A percentile compares a stretch with the other conserved stretches of the same genome.
Evolutionary conservation across 1,140 invertebrate species (phyloP).

Genomic region (Vanessa tameamea): DNA sequence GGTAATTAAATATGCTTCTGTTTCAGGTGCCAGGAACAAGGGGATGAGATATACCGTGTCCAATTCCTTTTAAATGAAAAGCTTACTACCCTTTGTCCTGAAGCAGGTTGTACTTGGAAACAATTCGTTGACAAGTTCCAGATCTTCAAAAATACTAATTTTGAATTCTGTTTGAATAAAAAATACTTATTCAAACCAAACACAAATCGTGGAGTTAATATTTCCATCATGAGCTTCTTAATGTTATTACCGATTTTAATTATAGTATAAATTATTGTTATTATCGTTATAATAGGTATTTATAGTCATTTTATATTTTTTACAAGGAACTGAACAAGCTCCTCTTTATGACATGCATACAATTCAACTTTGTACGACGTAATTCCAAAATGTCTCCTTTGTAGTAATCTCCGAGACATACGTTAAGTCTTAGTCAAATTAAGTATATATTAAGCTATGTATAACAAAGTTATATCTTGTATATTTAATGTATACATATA

Average conservation of each 20-base stretch:
- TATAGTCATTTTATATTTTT: too few relatives aligned
- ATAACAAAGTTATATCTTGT: neutral
- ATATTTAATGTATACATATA: neutral
- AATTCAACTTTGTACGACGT: too few relatives aligned
- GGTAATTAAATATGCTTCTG: too few relatives aligned
- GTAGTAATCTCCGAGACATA: too few relatives aligned
- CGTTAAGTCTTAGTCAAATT: neutral
- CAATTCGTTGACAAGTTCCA: slow-evolving; percentile 55
- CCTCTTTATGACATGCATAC: too few relatives aligned
- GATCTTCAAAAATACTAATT: slow-evolving; percentile 41
- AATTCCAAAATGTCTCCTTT: too few relatives aligned
- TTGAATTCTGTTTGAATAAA: slow-evolving; percentile 56
- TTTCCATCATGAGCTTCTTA: slow-evolving; percentile 3
- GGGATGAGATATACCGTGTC: slow-evolving; percentile 40
- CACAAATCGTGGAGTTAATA: neutral
- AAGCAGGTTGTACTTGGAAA: slow-evolving; percentile 58
- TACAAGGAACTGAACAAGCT: too few relatives aligned
- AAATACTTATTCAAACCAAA: slow-evolving; percentile 7
- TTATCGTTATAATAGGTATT: too few relatives aligned
- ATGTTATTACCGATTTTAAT: slow-evolving; percentile 8
- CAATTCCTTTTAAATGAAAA: slow-evolving; percentile 64
- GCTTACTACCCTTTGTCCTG: slow-evolving; percentile 52
- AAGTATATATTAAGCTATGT: neutral
- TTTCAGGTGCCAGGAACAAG: slow-evolving; percentile 50
- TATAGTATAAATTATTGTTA: neutral